phyloP scores from a whole-genome alignment of 1,140 invertebrate species.

The Muscidifurax raptorellus region DNA sequence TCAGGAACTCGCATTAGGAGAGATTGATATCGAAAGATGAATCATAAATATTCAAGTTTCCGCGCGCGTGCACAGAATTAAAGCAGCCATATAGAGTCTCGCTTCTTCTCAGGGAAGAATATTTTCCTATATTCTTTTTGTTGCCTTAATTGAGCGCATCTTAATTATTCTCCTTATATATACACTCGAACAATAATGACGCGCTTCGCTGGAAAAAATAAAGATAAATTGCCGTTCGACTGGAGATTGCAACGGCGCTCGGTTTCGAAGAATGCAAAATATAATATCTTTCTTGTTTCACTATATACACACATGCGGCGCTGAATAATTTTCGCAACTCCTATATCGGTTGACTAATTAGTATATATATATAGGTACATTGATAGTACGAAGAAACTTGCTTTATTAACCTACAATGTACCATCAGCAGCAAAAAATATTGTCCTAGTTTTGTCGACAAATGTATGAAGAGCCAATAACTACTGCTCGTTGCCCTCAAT shows the following conservation, averaged over 20 bases:
- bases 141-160: not conserved
- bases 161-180: not conserved
- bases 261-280: not conserved
- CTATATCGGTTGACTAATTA: not conserved
- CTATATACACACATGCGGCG: not conserved
- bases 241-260: not conserved
- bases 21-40: not conserved
- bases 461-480: too few relatives aligned
- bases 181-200: not conserved
- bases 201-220: not conserved
- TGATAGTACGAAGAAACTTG: too few relatives aligned
- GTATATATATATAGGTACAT: not conserved
- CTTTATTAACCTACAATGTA: too few relatives aligned
- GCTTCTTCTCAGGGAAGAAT: not conserved
- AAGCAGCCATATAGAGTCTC: not conserved
- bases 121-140: not conserved
- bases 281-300: not conserved
- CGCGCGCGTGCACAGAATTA: not conserved
- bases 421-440: too few relatives aligned
- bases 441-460: too few relatives aligned
- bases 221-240: not conserved
- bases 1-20: not conserved
- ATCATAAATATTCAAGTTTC: not conserved
- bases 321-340: not conserved
- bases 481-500: too few relatives aligned